These are phyloP conservation scores for Cardiocondyla obscurior DNA, from an alignment of 1,140 invertebrate genomes.

Conservation along the genomic window DNA sequence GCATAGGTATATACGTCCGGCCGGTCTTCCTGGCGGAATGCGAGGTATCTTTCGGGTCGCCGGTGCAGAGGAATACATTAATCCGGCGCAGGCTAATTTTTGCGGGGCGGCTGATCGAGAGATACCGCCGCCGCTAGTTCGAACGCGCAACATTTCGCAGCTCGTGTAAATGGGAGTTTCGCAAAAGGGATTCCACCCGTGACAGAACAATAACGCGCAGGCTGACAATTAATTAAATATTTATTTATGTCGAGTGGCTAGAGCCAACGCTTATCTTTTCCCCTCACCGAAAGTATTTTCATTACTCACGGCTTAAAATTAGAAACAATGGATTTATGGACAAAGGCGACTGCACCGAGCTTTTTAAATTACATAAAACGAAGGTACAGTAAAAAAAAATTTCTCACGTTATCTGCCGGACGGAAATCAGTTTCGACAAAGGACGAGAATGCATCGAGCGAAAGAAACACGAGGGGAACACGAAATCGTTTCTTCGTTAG, in stretches of 20 bases:
- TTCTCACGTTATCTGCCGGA: neutral
- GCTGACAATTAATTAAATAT: neutral
- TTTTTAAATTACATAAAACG: neutral
- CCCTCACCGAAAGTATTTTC: neutral
- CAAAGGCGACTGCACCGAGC: neutral
- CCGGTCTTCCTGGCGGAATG: slow-evolving; percentile 42
- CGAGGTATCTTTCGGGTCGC: slow-evolving; percentile 49
- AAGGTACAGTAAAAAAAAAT: neutral
- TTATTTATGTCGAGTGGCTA: neutral
- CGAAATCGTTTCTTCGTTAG: neutral
- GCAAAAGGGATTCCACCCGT: no score
- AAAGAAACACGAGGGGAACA: neutral
- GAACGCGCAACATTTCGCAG: slow-evolving; percentile 1
- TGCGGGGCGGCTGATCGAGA: neutral
- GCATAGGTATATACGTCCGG: slow-evolving; percentile 1
- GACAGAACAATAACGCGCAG: neutral
- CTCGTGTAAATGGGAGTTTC: neutral
- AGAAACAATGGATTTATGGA: neutral
- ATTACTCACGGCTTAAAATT: neutral
- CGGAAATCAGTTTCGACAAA: neutral
- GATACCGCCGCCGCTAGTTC: neutral
- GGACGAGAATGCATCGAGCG: neutral
- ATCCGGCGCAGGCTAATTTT: slow-evolving; percentile 26
- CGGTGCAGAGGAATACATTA: slow-evolving; percentile 44
- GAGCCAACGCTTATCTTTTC: neutral